Evolutionary conservation across 1,140 invertebrate genomes (phyloP), one percentile per base, ranked within the genome.

Genomic region (Marisa cornuarietis): DNA sequence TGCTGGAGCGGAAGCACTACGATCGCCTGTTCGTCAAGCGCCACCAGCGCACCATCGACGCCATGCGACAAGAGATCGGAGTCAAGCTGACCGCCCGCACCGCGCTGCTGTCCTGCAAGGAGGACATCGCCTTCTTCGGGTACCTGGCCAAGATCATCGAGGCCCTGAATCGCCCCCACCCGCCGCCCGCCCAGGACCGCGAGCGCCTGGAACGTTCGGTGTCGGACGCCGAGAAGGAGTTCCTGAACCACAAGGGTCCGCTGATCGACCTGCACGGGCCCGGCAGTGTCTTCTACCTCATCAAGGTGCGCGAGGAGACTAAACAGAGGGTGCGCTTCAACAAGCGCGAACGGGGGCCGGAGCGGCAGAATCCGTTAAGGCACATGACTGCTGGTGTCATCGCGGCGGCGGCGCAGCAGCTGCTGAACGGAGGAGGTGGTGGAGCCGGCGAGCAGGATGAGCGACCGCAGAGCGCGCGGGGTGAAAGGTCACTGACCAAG

Each of bases 1-100:
- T 90, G 26, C 80, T 91, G 16, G 90, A 90, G 78, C 85, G 86
- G 84, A 90, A 89, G 83, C 90, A 91, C 81, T 91, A 88, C 76
- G 90, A 90, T 71, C 77, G 90, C 26, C 79, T 91, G 14, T 87
- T 91, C 81, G 83, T 87, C 0, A 85, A 85, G 51, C 80, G 86
- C 71, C 89, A 91, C 74, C 86, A 85, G 22, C 78, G 85, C 63
- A 90, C 89, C 22, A 87, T 90, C 31, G 88, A 90, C 11, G 73
- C 78, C 26, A 90, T 91, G 88, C 79, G 81, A 49, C 61, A 79
- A 26, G 81, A 83, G 75, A 79, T 90, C 20, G 85, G 85, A 65
- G 74, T 87, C 52, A 87, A 86, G 82, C 77, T 87, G 61, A 68
- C 79, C 7, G 80, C 85, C 14, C 66, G 88, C 24, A 80, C 84